Evolutionary conservation across 2,888 invertebrate species (phyloP), one percentile per base, ranked within the genome.

Genomic region (Lissonota sp.): DNA sequence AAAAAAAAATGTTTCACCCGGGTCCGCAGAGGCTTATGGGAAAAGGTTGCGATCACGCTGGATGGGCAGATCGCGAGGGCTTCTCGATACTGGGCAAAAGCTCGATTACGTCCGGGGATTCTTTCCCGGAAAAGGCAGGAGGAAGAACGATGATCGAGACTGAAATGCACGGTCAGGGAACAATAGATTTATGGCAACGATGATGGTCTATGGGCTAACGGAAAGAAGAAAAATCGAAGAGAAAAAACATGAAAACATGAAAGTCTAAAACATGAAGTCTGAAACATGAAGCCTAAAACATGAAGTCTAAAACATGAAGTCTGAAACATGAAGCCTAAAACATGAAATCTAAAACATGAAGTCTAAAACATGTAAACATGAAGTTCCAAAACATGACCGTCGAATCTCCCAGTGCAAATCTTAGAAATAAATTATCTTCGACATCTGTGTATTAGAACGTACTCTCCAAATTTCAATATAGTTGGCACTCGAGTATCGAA

Each of bases 1-100:
- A 85, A 85, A 85, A 85, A 86, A 83, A 82, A 84, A 81, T 73
- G 72, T 75, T 79, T 72, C 40, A 4, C 70, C 70, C 37, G 66
- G 55, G 67, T 39, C 44, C 37, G 44, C 14, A 64, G 70, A 60
- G 39, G 46, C 26, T 16, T 7, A 51, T 55, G 72, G 66, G 51
- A 64, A n/a, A 26, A 37, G 62, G 60, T 63, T 51, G 26, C 26
- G 26, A 26, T 26, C 26, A 26, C 26, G 26, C 26, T 26, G 26
- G 63, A 46, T 64, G 51, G 51, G 69, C n/a, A 44, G 53, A 51
- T 26, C 26, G 57, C 64, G 26, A 7, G 14, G 49, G 57, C 49
- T 26, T 46, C 46, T 53, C 39, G 26, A 49, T 53, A 14, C 40
- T 42, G 49, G 60, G 69, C 63, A 70, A 26, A 26, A 81, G 79